Evolutionary conservation across 2,888 invertebrate species (phyloP), one percentile per base, ranked within the genome.

Genomic region (Melinaea marsaeus): DNA sequence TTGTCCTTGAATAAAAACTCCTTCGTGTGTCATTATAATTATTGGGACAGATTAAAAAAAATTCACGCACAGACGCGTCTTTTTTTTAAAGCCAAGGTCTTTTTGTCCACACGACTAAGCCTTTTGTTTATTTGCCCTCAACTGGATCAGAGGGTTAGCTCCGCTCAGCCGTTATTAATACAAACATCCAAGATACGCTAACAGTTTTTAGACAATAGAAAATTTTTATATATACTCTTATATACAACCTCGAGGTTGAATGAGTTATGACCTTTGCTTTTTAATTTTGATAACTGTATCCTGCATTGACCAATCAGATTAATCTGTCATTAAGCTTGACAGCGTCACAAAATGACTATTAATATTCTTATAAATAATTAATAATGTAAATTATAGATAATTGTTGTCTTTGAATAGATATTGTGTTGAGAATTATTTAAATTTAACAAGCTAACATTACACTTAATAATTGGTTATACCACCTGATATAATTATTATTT

Each of bases 41-140:
- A 9, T 51, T 9, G 37, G 4, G 37, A 37, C 48, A 61, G 37
- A 56, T 48, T 51, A 60, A 64, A 64, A 48, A 57, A 51, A 65
- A 57, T 57, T 45, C 13, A 62, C 42, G 58, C 46, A 55, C 55
- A 58, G 35, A 22, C 57, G 54, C 55, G 45, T 42, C 58, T 61
- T 37, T 62, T 65, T 65, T 65, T 61, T 59, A 47, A 55, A 55
- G 11, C 61, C 47, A 69, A 69, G 68, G 68, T 62, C 68, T 66
- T 42, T 55, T 58, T 63, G 64, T 63, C 33, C 65, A 69, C 70
- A 70, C 67, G 70, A 69, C 58, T 69, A 58, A 57, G 60, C 63
- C 62, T 63, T 64, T 62, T 70, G 67, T 66, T 68, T 69, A 68
- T 61, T 64, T 67, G 64, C 63, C 63, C 67, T 69, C 67, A 67